Evolutionary conservation across 2,113 vertebrate genomes (phyloP), one percentile per base, ranked within the genome.

Genomic region (Myiagra hebetior): DNA sequence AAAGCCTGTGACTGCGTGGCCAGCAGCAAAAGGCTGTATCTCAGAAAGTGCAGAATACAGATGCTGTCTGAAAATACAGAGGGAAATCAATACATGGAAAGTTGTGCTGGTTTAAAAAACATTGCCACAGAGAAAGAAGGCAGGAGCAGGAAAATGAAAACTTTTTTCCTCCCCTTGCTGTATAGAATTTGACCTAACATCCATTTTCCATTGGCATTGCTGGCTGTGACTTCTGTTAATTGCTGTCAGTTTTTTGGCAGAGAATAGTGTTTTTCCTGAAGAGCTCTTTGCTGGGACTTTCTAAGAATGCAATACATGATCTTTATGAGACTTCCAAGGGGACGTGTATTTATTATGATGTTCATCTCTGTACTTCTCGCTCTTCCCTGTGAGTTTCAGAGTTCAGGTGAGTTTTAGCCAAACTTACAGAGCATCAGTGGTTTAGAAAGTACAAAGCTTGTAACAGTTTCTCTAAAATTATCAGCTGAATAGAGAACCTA

Each of bases 161-260:
- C 2, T 6, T 7, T n/a, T 24, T 4, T 2, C 19, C 44, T 17
- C 15, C 9, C 4, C 6, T 35, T 56, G 24, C 31, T 4, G 0
- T 60, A 28, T 26, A 74, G 39, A 69, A 74, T 65, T 67, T 67
- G 57, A 76, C 19, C 37, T 35, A 44, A 42, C 4, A 49, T 30
- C 49, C 7, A 4, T 85, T 86, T 92, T 65, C 49, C 11, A 26
- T 18, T 46, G 50, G 27, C 42, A 11, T 46, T 76, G 20, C 27
- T 18, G 72, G 27, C 57, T 76, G 35, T 63, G 41, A 27, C 17
- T 72, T 57, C 23, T 35, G 17, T 72, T 78, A 85, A 28, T 76
- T 79, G 52, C 26, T 75, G 56, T 30, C 39, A 31, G 7, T 27
- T 31, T 72, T 79, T 56, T 57, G 31, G 26, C 41, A 75, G 20